Evolutionary conservation across 2,113 vertebrate species (phyloP).

Genomic region (Mirza zaza): DNA sequence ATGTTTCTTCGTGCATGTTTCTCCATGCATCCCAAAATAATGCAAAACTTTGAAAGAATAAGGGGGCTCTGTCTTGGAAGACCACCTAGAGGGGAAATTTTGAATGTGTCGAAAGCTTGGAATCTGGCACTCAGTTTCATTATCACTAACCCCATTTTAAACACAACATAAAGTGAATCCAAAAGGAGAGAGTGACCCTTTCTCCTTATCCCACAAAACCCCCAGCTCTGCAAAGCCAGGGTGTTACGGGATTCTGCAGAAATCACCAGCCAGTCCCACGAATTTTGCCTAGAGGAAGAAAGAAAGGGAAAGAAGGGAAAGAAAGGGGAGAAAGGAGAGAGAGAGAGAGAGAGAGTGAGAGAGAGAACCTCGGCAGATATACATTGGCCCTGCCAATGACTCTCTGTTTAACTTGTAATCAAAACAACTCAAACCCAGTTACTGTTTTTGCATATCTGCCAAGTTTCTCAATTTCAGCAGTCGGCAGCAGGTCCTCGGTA

Average conservation of each 20-base stretch:
- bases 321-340: background rate
- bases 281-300: conserved; percentile 78
- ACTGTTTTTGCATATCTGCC: conserved; percentile 91
- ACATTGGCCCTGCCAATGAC: conserved; percentile 87
- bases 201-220: background rate
- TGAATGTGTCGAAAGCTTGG: conserved; percentile 41
- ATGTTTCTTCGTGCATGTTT: background rate
- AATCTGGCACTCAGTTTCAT: conserved; percentile 45
- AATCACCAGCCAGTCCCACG: conserved; percentile 76
- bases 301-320: conserved; percentile 71
- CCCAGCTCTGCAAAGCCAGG: conserved; percentile 66
- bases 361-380: conserved; percentile 83
- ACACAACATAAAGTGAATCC: background rate
- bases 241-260: conserved; percentile 69
- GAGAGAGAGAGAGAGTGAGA: background rate
- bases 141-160: background rate
- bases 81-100: conserved; percentile 32
- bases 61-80: background rate
- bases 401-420: conserved; percentile 93
- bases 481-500: conserved; percentile 86
- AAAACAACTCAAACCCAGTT: conserved; percentile 92
- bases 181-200: conserved; percentile 25
- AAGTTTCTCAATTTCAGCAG: conserved; percentile 89
- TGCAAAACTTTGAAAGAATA: background rate
- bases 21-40: background rate